These are phyloP conservation scores for Takifugu bimaculatus DNA, from an alignment of 2,113 vertebrate species.

Conservation along the genomic window DNA sequence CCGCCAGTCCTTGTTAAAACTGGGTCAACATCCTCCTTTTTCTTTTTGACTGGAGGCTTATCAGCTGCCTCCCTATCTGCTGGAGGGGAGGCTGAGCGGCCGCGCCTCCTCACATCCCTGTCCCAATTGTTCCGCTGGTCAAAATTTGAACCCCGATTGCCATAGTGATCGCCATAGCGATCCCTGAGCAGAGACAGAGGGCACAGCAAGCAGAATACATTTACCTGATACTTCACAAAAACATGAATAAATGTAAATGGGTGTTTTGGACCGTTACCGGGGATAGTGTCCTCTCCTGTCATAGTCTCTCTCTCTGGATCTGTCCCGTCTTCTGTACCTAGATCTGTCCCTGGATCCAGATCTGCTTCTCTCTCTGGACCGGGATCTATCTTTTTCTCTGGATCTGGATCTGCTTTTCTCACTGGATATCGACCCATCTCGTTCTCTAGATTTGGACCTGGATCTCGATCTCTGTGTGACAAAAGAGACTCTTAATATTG, in stretches of 20 bases:
- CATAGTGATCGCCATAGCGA: slow-evolving; percentile 47
- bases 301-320: slow-evolving; percentile 29
- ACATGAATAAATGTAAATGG: background rate
- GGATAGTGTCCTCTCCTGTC: slow-evolving; percentile 53
- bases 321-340: slow-evolving; percentile 22
- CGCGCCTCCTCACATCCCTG: slow-evolving; percentile 77
- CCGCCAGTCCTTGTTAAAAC: slow-evolving; percentile 95
- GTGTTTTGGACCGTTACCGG: slow-evolving; percentile 30
- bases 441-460: slow-evolving; percentile 21
- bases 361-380: background rate
- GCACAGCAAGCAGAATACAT: background rate
- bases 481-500: slow-evolving; percentile 3
- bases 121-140: slow-evolving; percentile 66
- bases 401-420: slow-evolving; percentile 42
- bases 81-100: slow-evolving; percentile 75
- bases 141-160: slow-evolving; percentile 40
- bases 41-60: slow-evolving; percentile 83
- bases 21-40: slow-evolving; percentile 91
- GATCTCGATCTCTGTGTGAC: slow-evolving; percentile 35
- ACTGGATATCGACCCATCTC: slow-evolving; percentile 31
- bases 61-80: slow-evolving; percentile 65
- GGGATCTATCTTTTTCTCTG: slow-evolving; percentile 7
- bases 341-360: slow-evolving; percentile 30
- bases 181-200: slow-evolving; percentile 29
- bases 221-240: background rate